Percentiles rank a stretch among this genome's conserved stretches.
Conservation (phyloP, 92 coral and sea anemone species). For the Palythoa caribaeorum region DNA sequence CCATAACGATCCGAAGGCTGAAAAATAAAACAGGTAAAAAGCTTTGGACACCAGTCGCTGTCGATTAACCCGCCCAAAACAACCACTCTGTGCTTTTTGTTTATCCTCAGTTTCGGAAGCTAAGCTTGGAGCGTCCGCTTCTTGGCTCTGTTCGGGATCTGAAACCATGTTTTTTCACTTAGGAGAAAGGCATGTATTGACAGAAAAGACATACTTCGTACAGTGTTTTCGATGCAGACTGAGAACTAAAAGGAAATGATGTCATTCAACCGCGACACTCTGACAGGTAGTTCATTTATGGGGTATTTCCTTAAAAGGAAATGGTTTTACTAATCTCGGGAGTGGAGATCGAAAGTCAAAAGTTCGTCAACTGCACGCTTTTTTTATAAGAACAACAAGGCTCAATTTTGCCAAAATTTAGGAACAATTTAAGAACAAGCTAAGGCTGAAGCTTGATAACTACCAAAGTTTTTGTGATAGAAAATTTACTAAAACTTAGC, state of each 20-base stretch:
- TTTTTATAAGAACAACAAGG: too few species aligned
- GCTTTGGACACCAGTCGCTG: conserved; percentile 96
- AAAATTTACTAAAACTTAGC: too few species aligned
- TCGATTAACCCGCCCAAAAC: conserved; percentile 80
- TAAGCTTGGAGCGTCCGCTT: neutral
- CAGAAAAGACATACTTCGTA: conserved; percentile 10
- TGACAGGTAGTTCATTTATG: conserved; percentile 24
- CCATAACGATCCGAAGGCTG: conserved; percentile 96
- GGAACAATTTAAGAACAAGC: too few species aligned
- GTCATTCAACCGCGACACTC: conserved; percentile 43
- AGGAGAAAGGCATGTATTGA: neutral
- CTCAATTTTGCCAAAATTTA: too few species aligned
- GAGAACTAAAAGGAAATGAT: conserved; percentile 33
- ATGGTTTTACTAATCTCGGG: neutral
- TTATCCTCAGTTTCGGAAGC: neutral
- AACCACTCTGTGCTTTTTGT: conserved; percentile 28
- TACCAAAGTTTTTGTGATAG: too few species aligned
- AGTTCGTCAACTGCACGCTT: neutral
- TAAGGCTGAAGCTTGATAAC: too few species aligned
- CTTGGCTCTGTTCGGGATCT: conserved; percentile 5
- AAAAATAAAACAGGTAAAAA: conserved; percentile 95
- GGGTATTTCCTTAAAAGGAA: conserved; percentile 25
- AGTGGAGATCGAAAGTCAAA: neutral
- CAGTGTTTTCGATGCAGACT: conserved; percentile 8
- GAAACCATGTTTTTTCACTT: conserved; percentile 17